Evolutionary conservation across 2,888 invertebrate species (phyloP), one percentile per base, ranked within the genome.

Genomic region (Bellardia pandia): DNA sequence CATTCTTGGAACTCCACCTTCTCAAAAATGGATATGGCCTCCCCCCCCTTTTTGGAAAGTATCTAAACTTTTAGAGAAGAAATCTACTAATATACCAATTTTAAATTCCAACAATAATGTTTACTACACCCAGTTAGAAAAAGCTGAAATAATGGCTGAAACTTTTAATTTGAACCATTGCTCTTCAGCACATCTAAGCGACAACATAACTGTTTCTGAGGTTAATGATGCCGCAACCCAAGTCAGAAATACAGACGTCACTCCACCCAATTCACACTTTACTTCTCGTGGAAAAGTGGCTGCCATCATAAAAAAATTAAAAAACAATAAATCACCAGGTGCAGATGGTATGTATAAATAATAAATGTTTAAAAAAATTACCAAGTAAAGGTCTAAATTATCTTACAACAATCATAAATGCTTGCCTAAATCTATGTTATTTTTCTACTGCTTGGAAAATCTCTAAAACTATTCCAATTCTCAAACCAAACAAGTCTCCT

Each of bases 11-110:
- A 40, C 8, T 7, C 8, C 5, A 40, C 40, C 40, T 40, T 40
- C 2, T 40, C 40, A 37, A 64, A 37, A 2, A 6, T 64, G 2
- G 37, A 64, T 9, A 40, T n/a, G 6, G 37, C n/a, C 4, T 64
- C 40, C 7, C 14, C 40, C 40, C 4, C 37, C 37, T 40, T 64
- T 64, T 40, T 40, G 62, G 62, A 64, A 64, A 14, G 40, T 64
- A 11, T 14, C 37, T n/a, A 64, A 37, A n/a, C 37, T 40, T 3
- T 40, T 40, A 1, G 40, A 40, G 40, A 64, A 64, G 40, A 64
- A 60, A 60, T 60, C 14, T 33, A 60, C 9, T 33, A 33, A 30
- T 64, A 64, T 64, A 40, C 64, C 64, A n/a, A 40, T 16, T 16
- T 16, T 64, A n/a, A 64, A 40, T 42, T n/a, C 23, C 1, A 23